Conservation (phyloP, 2,888 invertebrate species). For the Itoplectis maculator region DNA sequence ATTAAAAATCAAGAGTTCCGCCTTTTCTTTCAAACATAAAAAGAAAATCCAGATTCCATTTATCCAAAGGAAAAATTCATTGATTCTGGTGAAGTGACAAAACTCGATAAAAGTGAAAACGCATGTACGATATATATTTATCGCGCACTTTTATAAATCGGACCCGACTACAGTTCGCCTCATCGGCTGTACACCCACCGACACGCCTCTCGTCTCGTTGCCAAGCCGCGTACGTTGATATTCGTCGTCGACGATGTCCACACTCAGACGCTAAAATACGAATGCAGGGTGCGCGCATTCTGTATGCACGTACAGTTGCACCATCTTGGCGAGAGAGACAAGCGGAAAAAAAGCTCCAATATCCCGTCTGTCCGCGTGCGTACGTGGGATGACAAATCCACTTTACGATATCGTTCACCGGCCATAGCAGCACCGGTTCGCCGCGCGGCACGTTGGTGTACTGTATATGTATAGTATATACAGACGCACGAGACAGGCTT, state of each 20-base stretch:
- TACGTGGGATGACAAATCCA: constrained; percentile 78
- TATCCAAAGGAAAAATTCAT: too few species aligned
- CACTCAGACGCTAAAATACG: background rate
- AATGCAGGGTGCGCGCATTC: constrained; percentile 8
- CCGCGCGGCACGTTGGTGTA: constrained; percentile 27
- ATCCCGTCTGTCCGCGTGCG: constrained; percentile 53
- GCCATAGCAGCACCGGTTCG: constrained; percentile 39
- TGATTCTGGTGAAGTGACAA: too few species aligned
- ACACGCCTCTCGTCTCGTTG: constrained; percentile 72
- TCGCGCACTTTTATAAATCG: constrained; percentile 69
- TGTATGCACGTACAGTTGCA: constrained; percentile 66
- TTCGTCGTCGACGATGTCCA: constrained; percentile 25
- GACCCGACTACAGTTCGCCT: constrained; percentile 68
- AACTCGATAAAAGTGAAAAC: too few species aligned
- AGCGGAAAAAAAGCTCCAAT: constrained; percentile 33
- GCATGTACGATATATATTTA: constrained; percentile 31
- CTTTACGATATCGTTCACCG: constrained; percentile 72
- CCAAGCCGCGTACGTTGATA: constrained; percentile 29
- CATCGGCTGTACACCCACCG: constrained; percentile 68
- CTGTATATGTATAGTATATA: constrained; percentile 30
- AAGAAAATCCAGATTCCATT: too few species aligned
- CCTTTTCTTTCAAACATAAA: too few species aligned
- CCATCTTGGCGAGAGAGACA: constrained; percentile 62
- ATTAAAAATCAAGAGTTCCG: too few species aligned
- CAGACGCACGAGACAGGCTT: constrained; percentile 34